Evolutionary conservation across 2,888 invertebrate genomes (phyloP).

Genomic region (Celastrina argiolus): DNA sequence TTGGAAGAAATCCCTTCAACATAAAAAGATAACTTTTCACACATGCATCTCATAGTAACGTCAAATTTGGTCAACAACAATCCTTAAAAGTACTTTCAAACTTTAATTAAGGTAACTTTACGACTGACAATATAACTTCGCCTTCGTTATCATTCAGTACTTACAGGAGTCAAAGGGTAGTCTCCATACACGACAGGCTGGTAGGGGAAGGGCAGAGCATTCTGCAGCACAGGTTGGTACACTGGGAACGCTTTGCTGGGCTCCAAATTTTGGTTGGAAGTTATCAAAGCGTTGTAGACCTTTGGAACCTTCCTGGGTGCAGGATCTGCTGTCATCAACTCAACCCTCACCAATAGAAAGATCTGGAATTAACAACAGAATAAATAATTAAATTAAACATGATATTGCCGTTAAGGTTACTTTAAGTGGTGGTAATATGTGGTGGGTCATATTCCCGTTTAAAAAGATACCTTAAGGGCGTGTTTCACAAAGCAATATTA

Average conservation of each 20-base stretch:
- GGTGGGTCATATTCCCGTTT: no score
- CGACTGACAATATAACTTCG: no score
- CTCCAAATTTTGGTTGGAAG: slow-evolving; percentile 85
- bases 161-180: slow-evolving; percentile 54
- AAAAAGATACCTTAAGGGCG: no score
- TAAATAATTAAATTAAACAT: slow-evolving; percentile 17
- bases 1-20: slow-evolving; percentile 55
- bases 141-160: slow-evolving; percentile 31
- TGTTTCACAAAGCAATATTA: no score
- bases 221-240: slow-evolving; percentile 83
- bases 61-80: not conserved
- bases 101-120: not conserved
- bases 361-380: slow-evolving; percentile 46
- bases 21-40: not conserved
- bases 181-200: slow-evolving; percentile 62
- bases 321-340: slow-evolving; percentile 44
- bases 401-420: not conserved
- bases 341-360: slow-evolving; percentile 43
- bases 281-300: slow-evolving; percentile 88
- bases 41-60: not conserved
- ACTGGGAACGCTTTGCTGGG: slow-evolving; percentile 87
- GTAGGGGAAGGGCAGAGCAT: slow-evolving; percentile 72
- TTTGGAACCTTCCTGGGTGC: slow-evolving; percentile 82
- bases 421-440: no score
- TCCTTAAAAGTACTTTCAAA: no score